Evolutionary conservation across 1,140 invertebrate genomes (phyloP), one percentile per base, ranked within the genome.

Genomic region (Drosophila repleta): DNA sequence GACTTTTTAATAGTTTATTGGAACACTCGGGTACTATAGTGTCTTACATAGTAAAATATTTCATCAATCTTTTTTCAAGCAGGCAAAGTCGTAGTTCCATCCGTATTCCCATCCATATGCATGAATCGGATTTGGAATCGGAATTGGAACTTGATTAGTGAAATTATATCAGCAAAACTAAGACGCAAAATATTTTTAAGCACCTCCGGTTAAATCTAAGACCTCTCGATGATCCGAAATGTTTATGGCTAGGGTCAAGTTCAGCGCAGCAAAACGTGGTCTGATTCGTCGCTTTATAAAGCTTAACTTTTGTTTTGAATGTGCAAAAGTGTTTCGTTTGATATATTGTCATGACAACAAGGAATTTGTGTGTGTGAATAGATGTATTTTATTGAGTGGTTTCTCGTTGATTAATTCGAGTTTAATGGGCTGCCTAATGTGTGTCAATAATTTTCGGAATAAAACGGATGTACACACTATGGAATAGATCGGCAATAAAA

Each of bases 231-330:
- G 20, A 41, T 49, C n/a, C 65, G 4, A 41, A 39, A 29, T 57
- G 41, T 18, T 57, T 66, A 15, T 56, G 13, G 18, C 13, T 46
- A n/a, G 26, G 69, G 62, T 72, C 69, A 72, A 72, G 69, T 53
- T 60, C 69, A 62, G 37, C 55, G 7, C 7, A n/a, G 24, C 24
- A 20, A 46, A 58, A 61, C 11, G 13, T 13, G 3, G 24, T 20
- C 39, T 58, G 45, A 41, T 49, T 32, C 6, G 17, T 35, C 15
- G 20, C n/a, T 37, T n/a, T 48, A 39, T 69, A 35, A 29, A 29
- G 32, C 20, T 39, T 5, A 4, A 10, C 8, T 55, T 35, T n/a
- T 17, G n/a, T 56, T 48, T 13, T 51, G 2, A 37, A 46, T 37
- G n/a, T 51, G 48, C 3, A 32, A 53, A 32, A 20, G 41, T 11